Percentiles rank a stretch among this genome's conserved stretches.
These are phyloP conservation scores for Diploscapter pachys DNA, from an alignment of 1,140 invertebrate species.

Conservation along the genomic window DNA sequence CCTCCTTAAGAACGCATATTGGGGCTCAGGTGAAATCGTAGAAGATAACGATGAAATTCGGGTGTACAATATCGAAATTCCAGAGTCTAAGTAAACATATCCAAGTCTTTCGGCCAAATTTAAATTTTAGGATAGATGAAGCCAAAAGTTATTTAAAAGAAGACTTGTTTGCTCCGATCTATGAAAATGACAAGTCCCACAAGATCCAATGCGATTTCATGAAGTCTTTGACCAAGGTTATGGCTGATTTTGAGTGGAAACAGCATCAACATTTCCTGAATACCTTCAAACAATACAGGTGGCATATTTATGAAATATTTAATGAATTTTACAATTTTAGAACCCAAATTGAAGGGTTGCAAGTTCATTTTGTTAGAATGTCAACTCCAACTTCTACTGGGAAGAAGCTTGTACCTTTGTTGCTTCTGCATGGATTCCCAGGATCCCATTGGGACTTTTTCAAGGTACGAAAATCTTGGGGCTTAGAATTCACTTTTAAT, in stretches of 20 bases:
- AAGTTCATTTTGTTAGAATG: slow-evolving; percentile 38
- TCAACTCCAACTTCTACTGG: slow-evolving; percentile 32
- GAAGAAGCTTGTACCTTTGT: slow-evolving; percentile 32
- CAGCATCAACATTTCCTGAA: slow-evolving; percentile 44
- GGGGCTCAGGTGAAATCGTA: too few relatives aligned
- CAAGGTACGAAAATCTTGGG: slow-evolving; percentile 24
- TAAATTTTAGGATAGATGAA: too few relatives aligned
- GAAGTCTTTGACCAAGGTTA: slow-evolving; percentile 29
- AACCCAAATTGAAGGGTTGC: slow-evolving; percentile 43
- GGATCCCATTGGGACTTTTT: slow-evolving; percentile 46
- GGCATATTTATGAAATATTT: slow-evolving; percentile 12
- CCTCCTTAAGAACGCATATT: too few relatives aligned
- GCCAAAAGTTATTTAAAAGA: too few relatives aligned
- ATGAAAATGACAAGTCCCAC: background rate
- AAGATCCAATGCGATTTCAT: slow-evolving; percentile 17
- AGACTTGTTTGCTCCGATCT: too few relatives aligned
- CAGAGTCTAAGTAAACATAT: too few relatives aligned
- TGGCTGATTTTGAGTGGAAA: slow-evolving; percentile 42
- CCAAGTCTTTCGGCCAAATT: too few relatives aligned
- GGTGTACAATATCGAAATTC: too few relatives aligned
- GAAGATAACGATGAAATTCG: too few relatives aligned
- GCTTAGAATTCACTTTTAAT: background rate
- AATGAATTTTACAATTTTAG: slow-evolving; percentile 21
- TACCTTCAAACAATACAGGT: slow-evolving; percentile 45
- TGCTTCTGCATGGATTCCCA: slow-evolving; percentile 41